Evolutionary conservation across 2,113 vertebrate genomes (phyloP).

Genomic region (Hymenochirus boettgeri): DNA sequence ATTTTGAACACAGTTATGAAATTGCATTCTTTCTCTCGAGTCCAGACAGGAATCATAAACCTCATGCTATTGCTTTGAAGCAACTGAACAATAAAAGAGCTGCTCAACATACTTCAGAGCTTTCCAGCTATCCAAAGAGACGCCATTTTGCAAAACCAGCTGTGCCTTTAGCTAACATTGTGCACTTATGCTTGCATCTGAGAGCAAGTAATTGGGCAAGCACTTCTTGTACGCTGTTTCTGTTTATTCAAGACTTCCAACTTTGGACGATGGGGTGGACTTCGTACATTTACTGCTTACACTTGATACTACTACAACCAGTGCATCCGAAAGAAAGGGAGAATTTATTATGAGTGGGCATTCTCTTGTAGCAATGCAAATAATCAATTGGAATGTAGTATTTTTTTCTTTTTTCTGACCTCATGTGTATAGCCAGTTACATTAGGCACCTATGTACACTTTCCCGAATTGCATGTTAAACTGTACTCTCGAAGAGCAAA

Average conservation of each 20-base stretch:
- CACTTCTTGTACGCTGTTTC: conserved; percentile 68
- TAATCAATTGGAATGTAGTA: conserved; percentile 72
- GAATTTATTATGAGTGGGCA: conserved; percentile 83
- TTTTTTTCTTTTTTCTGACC: not conserved
- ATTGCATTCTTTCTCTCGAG: conserved; percentile 54
- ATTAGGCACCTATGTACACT: too few relatives aligned
- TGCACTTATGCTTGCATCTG: conserved; percentile 69
- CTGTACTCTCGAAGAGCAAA: too few relatives aligned
- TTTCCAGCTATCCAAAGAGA: conserved; percentile 62
- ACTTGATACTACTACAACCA: conserved; percentile 61
- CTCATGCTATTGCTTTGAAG: conserved; percentile 73
- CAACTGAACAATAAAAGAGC: conserved; percentile 63
- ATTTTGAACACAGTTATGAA: conserved; percentile 66
- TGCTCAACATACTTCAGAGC: conserved; percentile 70
- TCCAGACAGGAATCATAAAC: conserved; percentile 74
- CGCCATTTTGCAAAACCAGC: conserved; percentile 66
- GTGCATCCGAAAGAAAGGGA: conserved; percentile 58
- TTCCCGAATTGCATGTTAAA: too few relatives aligned
- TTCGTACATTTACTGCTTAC: conserved; percentile 76
- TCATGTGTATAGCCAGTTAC: too few relatives aligned
- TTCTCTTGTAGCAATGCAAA: conserved; percentile 75
- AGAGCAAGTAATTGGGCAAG: conserved; percentile 66
- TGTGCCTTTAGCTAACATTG: conserved; percentile 77
- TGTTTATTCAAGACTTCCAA: conserved; percentile 69
- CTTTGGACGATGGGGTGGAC: conserved; percentile 55